These are phyloP conservation scores for Florisuga fusca DNA, from an alignment of 2,797 vertebrate genomes.

Conservation along the genomic window DNA sequence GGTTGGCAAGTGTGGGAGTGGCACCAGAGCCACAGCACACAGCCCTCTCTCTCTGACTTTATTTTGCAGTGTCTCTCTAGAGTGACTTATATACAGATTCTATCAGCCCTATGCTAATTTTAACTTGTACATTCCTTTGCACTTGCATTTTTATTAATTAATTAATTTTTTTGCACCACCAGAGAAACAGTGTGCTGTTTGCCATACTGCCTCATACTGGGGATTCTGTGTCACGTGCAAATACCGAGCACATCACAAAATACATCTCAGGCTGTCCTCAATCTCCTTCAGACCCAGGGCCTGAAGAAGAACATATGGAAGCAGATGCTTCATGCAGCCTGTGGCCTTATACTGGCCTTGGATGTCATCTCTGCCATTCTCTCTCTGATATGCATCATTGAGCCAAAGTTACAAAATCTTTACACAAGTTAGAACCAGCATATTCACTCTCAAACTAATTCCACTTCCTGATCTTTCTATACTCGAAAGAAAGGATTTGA, in stretches of 20 bases:
- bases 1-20: neutral
- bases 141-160: neutral
- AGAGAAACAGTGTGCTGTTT: rapidly evolving
- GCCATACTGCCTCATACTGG: neutral
- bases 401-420: neutral
- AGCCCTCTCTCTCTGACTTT: neutral
- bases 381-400: neutral
- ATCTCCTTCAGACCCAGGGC: neutral
- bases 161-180: neutral
- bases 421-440: neutral
- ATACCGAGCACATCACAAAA: neutral
- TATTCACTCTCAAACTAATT: neutral
- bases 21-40: neutral
- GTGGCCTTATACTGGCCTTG: neutral
- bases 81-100: neutral
- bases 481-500: neutral
- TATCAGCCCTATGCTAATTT: neutral
- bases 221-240: neutral
- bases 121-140: neutral
- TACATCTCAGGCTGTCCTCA: neutral
- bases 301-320: neutral
- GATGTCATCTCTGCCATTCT: rapidly evolving
- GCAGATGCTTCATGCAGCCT: neutral
- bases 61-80: neutral
- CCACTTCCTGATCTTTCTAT: neutral